phyloP scores from a whole-genome alignment of 2,888 invertebrate genomes.

The Eutolmus rufibarbis region DNA sequence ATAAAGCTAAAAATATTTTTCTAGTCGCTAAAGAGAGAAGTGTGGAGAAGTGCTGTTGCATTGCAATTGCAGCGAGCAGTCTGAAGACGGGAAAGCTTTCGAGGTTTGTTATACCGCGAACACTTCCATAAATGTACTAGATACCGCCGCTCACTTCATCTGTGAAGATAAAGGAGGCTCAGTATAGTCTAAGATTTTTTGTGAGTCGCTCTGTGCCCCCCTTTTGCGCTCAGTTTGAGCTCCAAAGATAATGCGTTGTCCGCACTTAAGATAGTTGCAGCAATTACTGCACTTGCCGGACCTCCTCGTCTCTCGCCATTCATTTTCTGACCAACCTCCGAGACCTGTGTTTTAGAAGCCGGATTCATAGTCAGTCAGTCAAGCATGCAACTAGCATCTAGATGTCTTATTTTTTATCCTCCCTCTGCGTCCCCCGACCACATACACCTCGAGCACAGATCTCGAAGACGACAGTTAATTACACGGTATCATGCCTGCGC shows the following conservation, averaged over 20 bases:
- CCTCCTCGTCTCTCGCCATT: background rate
- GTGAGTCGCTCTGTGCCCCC: background rate
- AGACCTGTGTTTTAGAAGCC: background rate
- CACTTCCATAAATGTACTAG: background rate
- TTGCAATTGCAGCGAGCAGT: background rate
- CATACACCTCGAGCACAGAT: background rate
- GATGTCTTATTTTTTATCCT: conserved; percentile 10
- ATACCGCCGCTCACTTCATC: background rate
- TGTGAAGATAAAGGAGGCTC: conserved; percentile 1
- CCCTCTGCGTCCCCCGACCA: background rate
- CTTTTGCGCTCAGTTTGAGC: background rate
- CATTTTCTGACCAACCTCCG: background rate
- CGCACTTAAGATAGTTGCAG: background rate
- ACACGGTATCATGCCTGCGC: background rate
- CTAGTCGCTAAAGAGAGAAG: background rate
- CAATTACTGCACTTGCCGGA: conserved; percentile 23
- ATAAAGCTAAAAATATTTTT: conserved; percentile 30
- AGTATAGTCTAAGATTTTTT: background rate
- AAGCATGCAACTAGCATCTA: background rate
- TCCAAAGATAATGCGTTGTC: background rate
- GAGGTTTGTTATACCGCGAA: background rate
- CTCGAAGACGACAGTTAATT: conserved; percentile 25
- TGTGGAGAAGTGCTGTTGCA: background rate
- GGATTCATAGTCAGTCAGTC: conserved; percentile 1
- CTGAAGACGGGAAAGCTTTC: background rate